These are phyloP conservation scores for Brachionichthys hirsutus DNA, from an alignment of 2,113 vertebrate species.

Conservation along the genomic window DNA sequence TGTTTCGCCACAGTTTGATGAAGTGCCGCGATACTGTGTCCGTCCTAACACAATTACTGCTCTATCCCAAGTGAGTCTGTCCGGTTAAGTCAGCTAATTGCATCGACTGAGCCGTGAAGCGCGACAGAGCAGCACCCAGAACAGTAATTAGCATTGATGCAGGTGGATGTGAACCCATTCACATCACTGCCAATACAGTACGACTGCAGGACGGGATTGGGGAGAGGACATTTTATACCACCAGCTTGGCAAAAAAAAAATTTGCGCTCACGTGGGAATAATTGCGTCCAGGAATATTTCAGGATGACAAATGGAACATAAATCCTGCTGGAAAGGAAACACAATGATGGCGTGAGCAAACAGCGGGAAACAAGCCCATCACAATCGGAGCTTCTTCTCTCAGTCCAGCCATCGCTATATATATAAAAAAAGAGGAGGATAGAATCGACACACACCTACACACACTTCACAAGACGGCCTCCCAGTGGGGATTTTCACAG, in stretches of 20 bases:
- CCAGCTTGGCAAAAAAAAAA: constrained; percentile 7
- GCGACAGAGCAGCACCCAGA: not conserved
- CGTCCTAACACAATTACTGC: too few species aligned
- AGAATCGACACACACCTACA: constrained; percentile 1
- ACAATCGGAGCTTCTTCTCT: constrained; percentile 7
- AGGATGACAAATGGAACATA: constrained; percentile 18
- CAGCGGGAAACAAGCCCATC: constrained; percentile 23
- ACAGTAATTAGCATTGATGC: not conserved
- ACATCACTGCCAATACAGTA: not conserved
- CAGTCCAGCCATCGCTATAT: too few species aligned
- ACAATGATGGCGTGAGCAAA: not conserved
- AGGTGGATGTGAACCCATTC: not conserved
- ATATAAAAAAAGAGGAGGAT: not conserved
- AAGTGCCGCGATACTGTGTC: too few species aligned
- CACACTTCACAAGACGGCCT: not conserved
- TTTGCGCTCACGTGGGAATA: not conserved
- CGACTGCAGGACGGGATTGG: not conserved
- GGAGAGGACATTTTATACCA: not conserved
- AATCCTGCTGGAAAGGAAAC: constrained; percentile 7
- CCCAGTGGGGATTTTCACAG: constrained; percentile 35
- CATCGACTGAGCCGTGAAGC: not conserved
- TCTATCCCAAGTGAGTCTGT: not conserved
- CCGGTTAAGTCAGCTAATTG: not conserved
- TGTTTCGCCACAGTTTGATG: too few species aligned
- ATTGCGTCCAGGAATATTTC: constrained; percentile 4